phyloP scores from a whole-genome alignment of 2,113 vertebrate species.

The Amphiprion percula region DNA sequence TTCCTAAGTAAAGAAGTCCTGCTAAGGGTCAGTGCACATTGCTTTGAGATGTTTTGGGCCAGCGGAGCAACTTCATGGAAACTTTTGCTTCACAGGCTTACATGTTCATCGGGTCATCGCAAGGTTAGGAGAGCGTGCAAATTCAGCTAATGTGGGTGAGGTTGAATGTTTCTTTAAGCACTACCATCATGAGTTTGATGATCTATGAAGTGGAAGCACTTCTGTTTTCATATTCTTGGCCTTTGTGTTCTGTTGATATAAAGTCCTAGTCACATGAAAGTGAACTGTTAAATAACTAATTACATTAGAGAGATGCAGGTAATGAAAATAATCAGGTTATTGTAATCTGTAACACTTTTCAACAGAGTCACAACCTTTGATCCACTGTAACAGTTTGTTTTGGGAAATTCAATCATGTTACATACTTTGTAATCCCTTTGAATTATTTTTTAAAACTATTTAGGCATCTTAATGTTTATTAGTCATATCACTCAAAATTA shows the following conservation, averaged over 20 bases:
- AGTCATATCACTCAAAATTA: constrained; percentile 43
- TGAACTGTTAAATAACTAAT: no score
- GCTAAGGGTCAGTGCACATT: constrained; percentile 52
- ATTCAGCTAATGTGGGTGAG: background rate
- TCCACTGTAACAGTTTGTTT: constrained; percentile 30
- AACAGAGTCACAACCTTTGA: constrained; percentile 42
- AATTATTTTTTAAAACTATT: constrained; percentile 45
- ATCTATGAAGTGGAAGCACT: no score
- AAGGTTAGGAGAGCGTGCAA: background rate
- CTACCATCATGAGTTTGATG: background rate
- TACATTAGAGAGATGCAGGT: background rate
- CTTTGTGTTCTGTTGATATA: no score
- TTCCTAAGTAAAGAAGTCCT: constrained; percentile 46
- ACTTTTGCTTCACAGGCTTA: background rate
- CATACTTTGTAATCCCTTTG: constrained; percentile 42
- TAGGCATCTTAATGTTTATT: constrained; percentile 58
- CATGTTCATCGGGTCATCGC: constrained; percentile 32
- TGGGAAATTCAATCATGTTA: constrained; percentile 21
- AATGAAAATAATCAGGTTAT: background rate
- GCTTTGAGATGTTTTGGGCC: constrained; percentile 52
- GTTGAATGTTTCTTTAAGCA: background rate
- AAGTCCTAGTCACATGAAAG: no score
- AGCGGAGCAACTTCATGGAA: constrained; percentile 33
- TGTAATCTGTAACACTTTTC: constrained; percentile 32
- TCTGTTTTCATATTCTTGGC: no score